These are phyloP conservation scores for Calameuta idolon DNA, from an alignment of 2,888 invertebrate species.

Conservation along the genomic window DNA sequence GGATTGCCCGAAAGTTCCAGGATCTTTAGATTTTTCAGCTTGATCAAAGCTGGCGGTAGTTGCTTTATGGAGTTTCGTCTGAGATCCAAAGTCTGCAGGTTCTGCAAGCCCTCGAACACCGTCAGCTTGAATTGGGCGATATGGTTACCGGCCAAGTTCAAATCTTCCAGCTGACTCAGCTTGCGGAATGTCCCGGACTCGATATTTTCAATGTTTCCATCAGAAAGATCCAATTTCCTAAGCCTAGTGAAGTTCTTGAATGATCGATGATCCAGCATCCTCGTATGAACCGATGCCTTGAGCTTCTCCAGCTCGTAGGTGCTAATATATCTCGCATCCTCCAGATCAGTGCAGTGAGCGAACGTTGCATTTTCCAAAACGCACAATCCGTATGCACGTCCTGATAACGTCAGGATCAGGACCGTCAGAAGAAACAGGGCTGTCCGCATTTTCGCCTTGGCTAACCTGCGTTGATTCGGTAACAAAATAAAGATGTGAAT, in stretches of 20 bases:
- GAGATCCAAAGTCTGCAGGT: conserved; percentile 74
- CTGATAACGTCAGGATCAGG: conserved; percentile 39
- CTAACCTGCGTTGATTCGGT: conserved; percentile 32
- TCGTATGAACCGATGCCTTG: conserved; percentile 33
- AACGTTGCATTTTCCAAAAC: conserved; percentile 40
- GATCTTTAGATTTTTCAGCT: conserved; percentile 71
- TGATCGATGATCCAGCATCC: conserved; percentile 35
- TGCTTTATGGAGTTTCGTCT: conserved; percentile 73
- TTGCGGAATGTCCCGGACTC: conserved; percentile 71
- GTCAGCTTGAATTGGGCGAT: conserved; percentile 70
- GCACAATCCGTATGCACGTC: conserved; percentile 45
- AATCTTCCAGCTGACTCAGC: conserved; percentile 72
- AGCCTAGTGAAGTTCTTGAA: conserved; percentile 73
- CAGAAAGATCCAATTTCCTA: conserved; percentile 74
- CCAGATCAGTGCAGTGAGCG: conserved; percentile 51
- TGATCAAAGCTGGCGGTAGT: conserved; percentile 72
- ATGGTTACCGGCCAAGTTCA: conserved; percentile 74
- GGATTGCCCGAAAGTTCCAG: conserved; percentile 78
- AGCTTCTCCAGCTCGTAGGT: conserved; percentile 47
- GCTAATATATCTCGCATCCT: conserved; percentile 52
- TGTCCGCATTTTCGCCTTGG: conserved; percentile 51
- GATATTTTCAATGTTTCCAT: conserved; percentile 72
- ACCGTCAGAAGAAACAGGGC: conserved; percentile 33
- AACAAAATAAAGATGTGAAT: background rate
- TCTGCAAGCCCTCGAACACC: conserved; percentile 69